Percentiles rank a stretch among this genome's conserved stretches.
Conservation (phyloP, 2,113 vertebrate species). For the Calidris pugnax region DNA sequence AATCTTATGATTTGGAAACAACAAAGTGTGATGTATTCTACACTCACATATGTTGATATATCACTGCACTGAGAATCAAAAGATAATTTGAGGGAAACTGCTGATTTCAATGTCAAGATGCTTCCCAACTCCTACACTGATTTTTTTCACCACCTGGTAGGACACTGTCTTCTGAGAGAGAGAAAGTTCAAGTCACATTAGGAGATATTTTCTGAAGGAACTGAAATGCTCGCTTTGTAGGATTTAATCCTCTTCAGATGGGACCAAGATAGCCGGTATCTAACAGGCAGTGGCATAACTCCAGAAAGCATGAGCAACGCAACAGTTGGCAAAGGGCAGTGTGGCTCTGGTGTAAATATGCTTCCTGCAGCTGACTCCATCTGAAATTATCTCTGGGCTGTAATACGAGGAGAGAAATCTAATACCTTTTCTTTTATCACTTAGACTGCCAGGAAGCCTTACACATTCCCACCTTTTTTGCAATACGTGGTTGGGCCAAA, state of each 20-base stretch:
- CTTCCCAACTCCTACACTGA: not conserved
- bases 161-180: not conserved
- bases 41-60: not conserved
- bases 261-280: not conserved
- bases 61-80: not conserved
- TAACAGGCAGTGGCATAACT: not conserved
- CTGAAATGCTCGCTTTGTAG: not conserved
- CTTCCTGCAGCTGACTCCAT: not conserved
- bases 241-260: not conserved
- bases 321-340: not conserved
- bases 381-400: not conserved
- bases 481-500: not conserved
- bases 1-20: not conserved
- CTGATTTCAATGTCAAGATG: not conserved
- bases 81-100: not conserved
- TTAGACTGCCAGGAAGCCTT: not conserved
- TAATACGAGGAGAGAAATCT: not conserved
- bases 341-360: not conserved
- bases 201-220: not conserved
- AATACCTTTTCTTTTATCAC: not conserved
- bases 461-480: not conserved
- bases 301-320: fast-evolving
- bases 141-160: not conserved
- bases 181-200: not conserved
- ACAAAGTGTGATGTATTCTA: not conserved